phyloP scores from a whole-genome alignment of 1,140 invertebrate genomes.

The Brachionus rotundiformis region DNA sequence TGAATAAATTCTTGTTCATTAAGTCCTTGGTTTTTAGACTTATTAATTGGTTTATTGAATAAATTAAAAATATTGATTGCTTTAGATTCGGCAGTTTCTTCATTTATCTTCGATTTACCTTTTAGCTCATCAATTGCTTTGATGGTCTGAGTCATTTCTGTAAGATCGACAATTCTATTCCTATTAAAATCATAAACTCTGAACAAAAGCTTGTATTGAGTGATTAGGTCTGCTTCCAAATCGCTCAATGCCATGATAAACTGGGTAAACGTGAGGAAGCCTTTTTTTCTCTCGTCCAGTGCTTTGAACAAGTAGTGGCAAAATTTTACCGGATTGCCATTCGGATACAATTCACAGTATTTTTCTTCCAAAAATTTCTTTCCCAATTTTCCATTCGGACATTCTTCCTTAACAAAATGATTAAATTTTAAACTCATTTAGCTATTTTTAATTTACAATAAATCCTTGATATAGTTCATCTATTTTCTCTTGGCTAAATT shows the following conservation, averaged over 20 bases:
- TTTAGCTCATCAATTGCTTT: conserved; percentile 31
- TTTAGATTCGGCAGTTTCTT: not conserved
- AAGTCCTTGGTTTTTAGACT: not conserved
- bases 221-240: not conserved
- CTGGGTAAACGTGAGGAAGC: not conserved
- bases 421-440: not conserved
- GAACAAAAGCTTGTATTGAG: conserved; percentile 3
- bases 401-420: conserved; percentile 12
- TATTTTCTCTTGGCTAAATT: conserved; percentile 1
- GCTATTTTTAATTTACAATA: not conserved
- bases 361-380: conserved; percentile 2
- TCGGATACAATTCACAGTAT: not conserved
- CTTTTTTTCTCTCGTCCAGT: not conserved
- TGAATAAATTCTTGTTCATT: not conserved
- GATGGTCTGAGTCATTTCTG: not conserved
- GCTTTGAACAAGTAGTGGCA: not conserved
- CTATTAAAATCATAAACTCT: conserved; percentile 7
- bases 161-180: conserved; percentile 1
- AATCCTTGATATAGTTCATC: conserved; percentile 20
- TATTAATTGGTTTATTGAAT: not conserved
- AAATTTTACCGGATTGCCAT: not conserved
- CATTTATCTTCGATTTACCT: not conserved
- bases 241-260: conserved; percentile 14
- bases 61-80: not conserved
- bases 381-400: conserved; percentile 32